A percentile compares a stretch with the other conserved stretches of the same genome.
Evolutionary conservation across 2,888 invertebrate species (phyloP).

Genomic region (Agonopterix heracliana): DNA sequence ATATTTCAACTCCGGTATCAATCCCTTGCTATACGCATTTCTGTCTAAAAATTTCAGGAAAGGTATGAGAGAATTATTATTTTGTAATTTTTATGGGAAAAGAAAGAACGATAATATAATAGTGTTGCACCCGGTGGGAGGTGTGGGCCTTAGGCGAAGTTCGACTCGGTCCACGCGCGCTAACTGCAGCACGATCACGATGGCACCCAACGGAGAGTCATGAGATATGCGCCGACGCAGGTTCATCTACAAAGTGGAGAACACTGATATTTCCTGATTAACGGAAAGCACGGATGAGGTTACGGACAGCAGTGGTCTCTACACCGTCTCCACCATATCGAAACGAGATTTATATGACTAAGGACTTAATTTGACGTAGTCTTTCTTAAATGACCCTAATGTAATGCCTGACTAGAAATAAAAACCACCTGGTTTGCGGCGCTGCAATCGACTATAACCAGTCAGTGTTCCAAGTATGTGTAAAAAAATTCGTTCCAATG

Average conservation of each 20-base stretch:
- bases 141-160: conserved; percentile 56
- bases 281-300: conserved; percentile 70
- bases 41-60: conserved; percentile 87
- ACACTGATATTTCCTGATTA: conserved; percentile 68
- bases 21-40: conserved; percentile 93
- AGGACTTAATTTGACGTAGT: conserved; percentile 6
- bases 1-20: conserved; percentile 93
- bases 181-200: conserved; percentile 73
- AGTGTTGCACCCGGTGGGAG: conserved; percentile 61
- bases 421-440: too few relatives aligned
- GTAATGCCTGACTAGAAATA: too few relatives aligned
- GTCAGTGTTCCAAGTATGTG: too few relatives aligned
- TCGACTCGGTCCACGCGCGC: conserved; percentile 73
- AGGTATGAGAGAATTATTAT: conserved; percentile 88
- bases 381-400: not conserved
- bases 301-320: conserved; percentile 63
- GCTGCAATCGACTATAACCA: too few relatives aligned
- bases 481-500: too few relatives aligned
- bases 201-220: conserved; percentile 68
- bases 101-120: conserved; percentile 62
- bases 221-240: conserved; percentile 64
- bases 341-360: conserved; percentile 56
- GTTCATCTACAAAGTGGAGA: conserved; percentile 59
- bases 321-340: conserved; percentile 59
- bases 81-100: conserved; percentile 72